Evolutionary conservation across 2,113 vertebrate species (phyloP).

Genomic region (Varanus komodoensis): DNA sequence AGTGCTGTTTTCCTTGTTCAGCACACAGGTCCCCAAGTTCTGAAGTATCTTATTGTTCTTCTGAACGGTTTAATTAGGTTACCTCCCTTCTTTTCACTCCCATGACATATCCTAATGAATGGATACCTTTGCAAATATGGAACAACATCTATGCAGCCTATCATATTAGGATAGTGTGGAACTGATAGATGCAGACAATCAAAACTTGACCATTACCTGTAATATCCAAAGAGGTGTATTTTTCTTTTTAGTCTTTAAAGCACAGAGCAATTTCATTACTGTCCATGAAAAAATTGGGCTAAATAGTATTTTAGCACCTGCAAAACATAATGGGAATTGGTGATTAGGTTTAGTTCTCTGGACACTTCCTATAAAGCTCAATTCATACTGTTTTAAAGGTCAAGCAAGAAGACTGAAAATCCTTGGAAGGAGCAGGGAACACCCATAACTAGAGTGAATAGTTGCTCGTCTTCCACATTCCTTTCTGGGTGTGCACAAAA

Average conservation of each 20-base stretch:
- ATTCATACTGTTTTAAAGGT: neutral
- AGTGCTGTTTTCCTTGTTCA: conserved; percentile 36
- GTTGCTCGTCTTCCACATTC: conserved; percentile 52
- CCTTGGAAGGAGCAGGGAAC: conserved; percentile 50
- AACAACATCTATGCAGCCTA: conserved; percentile 21
- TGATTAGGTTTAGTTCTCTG: accelerated
- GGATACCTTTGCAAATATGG: conserved; percentile 25
- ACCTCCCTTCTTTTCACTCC: neutral
- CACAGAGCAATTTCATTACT: neutral
- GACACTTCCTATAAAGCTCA: accelerated
- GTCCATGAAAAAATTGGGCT: neutral
- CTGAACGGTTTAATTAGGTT: conserved; percentile 2
- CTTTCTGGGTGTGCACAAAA: conserved; percentile 22
- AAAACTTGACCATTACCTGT: conserved; percentile 27
- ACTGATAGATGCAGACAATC: neutral
- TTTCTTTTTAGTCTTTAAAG: conserved; percentile 5
- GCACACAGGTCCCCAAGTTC: conserved; percentile 14
- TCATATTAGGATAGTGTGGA: conserved; percentile 44
- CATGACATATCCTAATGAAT: neutral
- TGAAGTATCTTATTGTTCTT: conserved; percentile 14
- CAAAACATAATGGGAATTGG: conserved; percentile 24
- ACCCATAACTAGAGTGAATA: conserved; percentile 55
- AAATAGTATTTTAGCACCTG: neutral
- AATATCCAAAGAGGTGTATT: conserved; percentile 1
- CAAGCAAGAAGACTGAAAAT: accelerated